A percentile compares a stretch with the other conserved stretches of the same genome.
phyloP scores from a whole-genome alignment of 2,888 invertebrate species.

The Agrochola circellaris region DNA sequence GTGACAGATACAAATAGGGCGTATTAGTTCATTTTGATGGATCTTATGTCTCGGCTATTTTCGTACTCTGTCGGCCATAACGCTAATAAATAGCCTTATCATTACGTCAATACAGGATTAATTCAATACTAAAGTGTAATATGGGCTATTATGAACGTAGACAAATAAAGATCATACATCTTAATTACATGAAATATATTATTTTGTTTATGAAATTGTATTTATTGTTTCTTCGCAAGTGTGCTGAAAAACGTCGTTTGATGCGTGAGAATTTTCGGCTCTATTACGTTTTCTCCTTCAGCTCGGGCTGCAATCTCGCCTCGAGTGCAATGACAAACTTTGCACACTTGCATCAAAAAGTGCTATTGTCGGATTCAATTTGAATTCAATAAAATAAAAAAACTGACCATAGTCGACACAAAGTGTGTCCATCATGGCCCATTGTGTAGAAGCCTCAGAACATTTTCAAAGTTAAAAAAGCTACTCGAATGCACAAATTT shows the following conservation, averaged over 20 bases:
- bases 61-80: neutral
- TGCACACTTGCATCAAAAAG: neutral
- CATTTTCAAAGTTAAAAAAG: conserved; percentile 17
- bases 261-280: neutral
- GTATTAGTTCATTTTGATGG: neutral
- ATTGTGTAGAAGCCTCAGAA: conserved; percentile 10
- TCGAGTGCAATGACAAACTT: neutral
- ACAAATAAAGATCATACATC: neutral
- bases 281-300: no score
- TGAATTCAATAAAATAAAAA: no score
- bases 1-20: neutral
- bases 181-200: neutral
- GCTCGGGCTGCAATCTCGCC: no score
- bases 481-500: conserved; percentile 40
- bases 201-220: neutral
- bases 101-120: neutral
- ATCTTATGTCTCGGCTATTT: neutral
- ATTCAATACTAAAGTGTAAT: neutral
- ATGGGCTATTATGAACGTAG: no score
- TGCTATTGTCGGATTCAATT: neutral
- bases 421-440: neutral
- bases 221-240: neutral
- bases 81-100: no score
- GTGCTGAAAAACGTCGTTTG: neutral
- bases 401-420: neutral